Evolutionary conservation across 2,113 vertebrate genomes (phyloP).

Genomic region (Rhinolophus ferrumequinum): DNA sequence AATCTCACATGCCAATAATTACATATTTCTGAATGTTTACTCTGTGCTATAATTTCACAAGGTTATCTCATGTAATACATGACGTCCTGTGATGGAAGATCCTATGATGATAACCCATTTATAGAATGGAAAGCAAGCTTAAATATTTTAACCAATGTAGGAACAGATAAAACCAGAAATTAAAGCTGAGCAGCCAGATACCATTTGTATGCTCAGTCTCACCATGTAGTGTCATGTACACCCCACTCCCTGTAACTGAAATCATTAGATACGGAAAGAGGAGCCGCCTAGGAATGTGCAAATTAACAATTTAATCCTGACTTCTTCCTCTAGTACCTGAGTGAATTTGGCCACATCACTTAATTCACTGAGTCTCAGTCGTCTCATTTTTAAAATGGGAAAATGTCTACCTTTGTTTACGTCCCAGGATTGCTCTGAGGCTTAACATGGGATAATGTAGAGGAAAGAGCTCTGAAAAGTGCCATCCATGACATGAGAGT

Average conservation of each 20-base stretch:
- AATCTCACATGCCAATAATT: not conserved
- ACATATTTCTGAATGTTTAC: not conserved
- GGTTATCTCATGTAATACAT: not conserved
- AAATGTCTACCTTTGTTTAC: not conserved
- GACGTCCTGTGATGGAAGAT: not conserved
- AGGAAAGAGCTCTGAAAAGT: not conserved
- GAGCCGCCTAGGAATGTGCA: not conserved
- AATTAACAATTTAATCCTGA: not conserved
- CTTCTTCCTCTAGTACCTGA: not conserved
- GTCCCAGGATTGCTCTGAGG: not conserved
- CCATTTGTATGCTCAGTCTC: not conserved
- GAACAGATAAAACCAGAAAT: not conserved
- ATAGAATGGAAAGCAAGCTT: not conserved
- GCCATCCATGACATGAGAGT: not conserved
- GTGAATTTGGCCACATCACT: not conserved
- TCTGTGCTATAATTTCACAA: not conserved
- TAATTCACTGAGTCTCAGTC: not conserved
- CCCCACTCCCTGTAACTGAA: not conserved
- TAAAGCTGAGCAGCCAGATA: not conserved
- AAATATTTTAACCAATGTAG: not conserved
- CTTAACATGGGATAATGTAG: not conserved
- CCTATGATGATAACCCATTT: not conserved
- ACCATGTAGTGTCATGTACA: fast-evolving
- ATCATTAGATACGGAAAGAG: not conserved
- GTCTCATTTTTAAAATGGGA: not conserved